Conservation (phyloP, 1,140 invertebrate species). For the Papilio machaon region DNA sequence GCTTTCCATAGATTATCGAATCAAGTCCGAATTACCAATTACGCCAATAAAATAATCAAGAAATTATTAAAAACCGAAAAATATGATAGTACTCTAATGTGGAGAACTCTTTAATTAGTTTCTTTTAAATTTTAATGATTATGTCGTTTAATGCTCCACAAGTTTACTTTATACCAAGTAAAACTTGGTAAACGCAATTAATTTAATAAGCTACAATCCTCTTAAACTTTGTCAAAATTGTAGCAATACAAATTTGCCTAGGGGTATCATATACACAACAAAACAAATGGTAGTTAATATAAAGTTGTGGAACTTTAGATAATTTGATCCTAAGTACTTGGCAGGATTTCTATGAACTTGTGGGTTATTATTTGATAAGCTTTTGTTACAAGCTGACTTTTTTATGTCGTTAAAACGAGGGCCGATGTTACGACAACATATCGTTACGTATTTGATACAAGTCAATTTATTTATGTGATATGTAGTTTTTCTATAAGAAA, state of each 20-base stretch:
- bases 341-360: neutral
- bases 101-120: too few relatives aligned
- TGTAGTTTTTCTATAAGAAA: neutral
- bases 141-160: neutral
- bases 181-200: neutral
- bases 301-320: neutral
- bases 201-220: neutral
- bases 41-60: too few relatives aligned
- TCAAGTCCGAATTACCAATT: too few relatives aligned
- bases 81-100: too few relatives aligned
- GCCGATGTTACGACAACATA: neutral
- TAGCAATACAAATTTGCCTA: neutral
- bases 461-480: neutral
- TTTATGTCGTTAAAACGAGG: neutral
- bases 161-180: neutral
- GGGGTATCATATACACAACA: neutral
- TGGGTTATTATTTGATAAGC: slow-evolving; percentile 3
- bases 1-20: too few relatives aligned
- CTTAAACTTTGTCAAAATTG: slow-evolving; percentile 6
- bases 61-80: too few relatives aligned
- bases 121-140: too few relatives aligned
- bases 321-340: neutral
- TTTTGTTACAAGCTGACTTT: neutral
- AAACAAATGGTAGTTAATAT: neutral
- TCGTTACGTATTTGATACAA: neutral